These are phyloP conservation scores for Capitulum mitella DNA, from an alignment of 2,888 invertebrate genomes.

Conservation along the genomic window DNA sequence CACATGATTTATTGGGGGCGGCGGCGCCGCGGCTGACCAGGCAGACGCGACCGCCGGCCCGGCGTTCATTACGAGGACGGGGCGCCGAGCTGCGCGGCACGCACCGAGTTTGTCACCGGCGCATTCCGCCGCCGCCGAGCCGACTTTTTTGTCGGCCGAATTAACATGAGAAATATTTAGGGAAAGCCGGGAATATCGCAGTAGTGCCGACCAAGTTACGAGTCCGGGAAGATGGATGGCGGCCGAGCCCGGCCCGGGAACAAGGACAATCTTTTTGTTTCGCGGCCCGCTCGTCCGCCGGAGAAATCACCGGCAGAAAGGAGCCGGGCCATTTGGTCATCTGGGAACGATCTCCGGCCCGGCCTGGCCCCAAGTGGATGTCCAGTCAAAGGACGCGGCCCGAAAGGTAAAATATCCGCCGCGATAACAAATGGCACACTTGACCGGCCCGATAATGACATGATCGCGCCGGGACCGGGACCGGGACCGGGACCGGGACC, in stretches of 20 bases:
- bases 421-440: constrained; percentile 12
- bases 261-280: constrained; percentile 24
- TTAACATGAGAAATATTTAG: constrained; percentile 20
- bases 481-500: too few relatives aligned
- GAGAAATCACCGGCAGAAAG: constrained; percentile 9
- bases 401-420: not conserved
- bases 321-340: constrained; percentile 7
- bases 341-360: not conserved
- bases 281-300: not conserved
- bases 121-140: not conserved
- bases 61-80: not conserved
- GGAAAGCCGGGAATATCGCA: not conserved
- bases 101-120: not conserved
- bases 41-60: not conserved
- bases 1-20: not conserved
- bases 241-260: not conserved
- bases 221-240: not conserved
- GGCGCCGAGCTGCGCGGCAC: not conserved
- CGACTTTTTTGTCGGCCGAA: constrained; percentile 4
- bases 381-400: constrained; percentile 13
- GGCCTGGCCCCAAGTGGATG: not conserved
- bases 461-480: not conserved
- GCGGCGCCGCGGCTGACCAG: not conserved
- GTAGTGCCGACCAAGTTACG: not conserved
- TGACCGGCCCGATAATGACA: constrained; percentile 3